These are phyloP conservation scores for Gymnothorax javanicus DNA, from an alignment of 2,797 vertebrate species.

Conservation along the genomic window DNA sequence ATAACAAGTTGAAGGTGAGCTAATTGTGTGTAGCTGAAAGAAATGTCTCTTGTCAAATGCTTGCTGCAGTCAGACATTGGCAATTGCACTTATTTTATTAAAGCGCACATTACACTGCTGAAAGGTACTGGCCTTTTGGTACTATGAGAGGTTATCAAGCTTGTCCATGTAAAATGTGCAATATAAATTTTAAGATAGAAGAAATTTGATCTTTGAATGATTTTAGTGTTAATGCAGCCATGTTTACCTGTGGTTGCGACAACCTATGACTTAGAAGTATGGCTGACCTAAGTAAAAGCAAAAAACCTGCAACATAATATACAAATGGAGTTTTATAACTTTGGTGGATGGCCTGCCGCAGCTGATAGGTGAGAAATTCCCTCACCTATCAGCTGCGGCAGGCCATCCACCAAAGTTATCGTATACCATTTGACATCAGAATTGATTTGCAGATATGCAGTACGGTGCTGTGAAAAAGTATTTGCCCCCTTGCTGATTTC, in stretches of 20 bases:
- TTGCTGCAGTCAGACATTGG: not conserved
- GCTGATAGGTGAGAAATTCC: not conserved
- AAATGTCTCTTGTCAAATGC: not conserved
- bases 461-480: no score
- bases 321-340: no score
- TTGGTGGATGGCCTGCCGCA: no score
- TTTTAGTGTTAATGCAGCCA: no score
- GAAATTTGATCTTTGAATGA: no score
- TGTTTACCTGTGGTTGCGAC: no score
- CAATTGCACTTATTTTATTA: not conserved
- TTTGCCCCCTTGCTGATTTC: no score
- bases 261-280: no score
- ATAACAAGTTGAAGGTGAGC: not conserved
- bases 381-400: not conserved
- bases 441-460: no score
- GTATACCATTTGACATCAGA: not conserved
- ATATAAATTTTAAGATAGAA: not conserved
- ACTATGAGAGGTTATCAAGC: not conserved
- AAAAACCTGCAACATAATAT: no score
- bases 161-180: not conserved
- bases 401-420: not conserved
- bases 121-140: constrained; percentile 36
- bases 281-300: no score
- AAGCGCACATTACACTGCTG: not conserved
- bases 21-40: not conserved